Evolutionary conservation across 2,797 vertebrate species (phyloP).

Genomic region (Neosilurus hyrtlii): DNA sequence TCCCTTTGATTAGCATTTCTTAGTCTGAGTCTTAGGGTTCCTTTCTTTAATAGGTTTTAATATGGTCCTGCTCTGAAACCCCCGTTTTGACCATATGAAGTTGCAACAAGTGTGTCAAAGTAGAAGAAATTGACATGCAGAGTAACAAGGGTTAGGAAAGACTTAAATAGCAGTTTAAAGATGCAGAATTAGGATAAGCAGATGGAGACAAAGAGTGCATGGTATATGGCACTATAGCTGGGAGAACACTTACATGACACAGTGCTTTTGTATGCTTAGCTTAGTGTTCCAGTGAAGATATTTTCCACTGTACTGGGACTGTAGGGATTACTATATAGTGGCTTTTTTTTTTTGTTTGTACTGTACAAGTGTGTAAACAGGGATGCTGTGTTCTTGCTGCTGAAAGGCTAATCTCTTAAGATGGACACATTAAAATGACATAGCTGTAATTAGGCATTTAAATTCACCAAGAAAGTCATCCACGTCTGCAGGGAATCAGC

Average conservation of each 20-base stretch:
- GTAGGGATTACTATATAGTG: not conserved
- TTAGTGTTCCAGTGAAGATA: not conserved
- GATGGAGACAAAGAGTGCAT: not conserved
- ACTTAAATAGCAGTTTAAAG: not conserved
- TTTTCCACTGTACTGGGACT: not conserved
- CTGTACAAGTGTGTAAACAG: constrained; percentile 19
- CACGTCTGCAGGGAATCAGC: constrained; percentile 42
- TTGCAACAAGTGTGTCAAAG: not conserved
- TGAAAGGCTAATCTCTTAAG: constrained; percentile 44
- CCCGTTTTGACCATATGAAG: not conserved
- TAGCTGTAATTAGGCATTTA: constrained; percentile 46
- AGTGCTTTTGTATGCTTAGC: not conserved
- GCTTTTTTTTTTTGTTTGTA: not conserved
- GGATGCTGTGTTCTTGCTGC: constrained; percentile 15
- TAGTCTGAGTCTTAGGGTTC: not conserved
- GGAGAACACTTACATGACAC: not conserved
- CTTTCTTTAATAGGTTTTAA: not conserved
- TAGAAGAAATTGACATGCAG: not conserved
- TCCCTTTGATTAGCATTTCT: not conserved
- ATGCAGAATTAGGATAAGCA: constrained; percentile 4
- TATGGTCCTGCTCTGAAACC: not conserved
- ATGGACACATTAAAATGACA: constrained; percentile 44
- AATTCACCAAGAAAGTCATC: constrained; percentile 38
- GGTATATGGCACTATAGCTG: not conserved
- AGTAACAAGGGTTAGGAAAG: not conserved